These are phyloP conservation scores for Grammomys dolichurus DNA, from an alignment of 2,113 vertebrate species.

Conservation along the genomic window DNA sequence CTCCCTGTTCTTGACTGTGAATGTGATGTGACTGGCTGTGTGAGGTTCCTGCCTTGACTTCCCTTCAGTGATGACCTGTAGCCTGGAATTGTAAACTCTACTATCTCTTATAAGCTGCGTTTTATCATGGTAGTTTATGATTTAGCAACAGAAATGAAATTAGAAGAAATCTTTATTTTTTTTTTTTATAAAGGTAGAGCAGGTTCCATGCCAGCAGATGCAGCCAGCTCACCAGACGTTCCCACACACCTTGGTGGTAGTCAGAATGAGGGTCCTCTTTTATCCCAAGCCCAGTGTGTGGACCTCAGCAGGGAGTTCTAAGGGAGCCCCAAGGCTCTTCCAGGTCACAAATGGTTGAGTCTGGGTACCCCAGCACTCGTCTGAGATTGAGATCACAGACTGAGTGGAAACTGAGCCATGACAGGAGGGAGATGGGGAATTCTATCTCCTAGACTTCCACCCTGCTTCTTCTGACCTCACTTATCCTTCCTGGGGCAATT, in stretches of 20 bases:
- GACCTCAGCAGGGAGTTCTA: neutral
- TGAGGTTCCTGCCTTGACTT: neutral
- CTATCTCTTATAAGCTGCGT: neutral
- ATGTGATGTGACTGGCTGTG: neutral
- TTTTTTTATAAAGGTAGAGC: neutral
- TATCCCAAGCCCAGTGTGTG: neutral
- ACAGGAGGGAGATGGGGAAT: neutral
- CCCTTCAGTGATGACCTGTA: neutral
- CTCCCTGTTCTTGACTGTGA: neutral
- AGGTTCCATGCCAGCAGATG: rapidly evolving
- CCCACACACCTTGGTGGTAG: neutral
- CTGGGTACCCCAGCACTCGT: neutral
- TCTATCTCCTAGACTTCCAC: neutral
- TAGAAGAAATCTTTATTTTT: neutral
- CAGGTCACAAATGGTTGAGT: neutral
- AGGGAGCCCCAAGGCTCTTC: constrained; percentile 39
- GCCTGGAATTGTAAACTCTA: neutral
- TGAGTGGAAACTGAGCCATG: rapidly evolving
- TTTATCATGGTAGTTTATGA: no score
- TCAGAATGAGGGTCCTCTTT: neutral
- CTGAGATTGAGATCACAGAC: neutral
- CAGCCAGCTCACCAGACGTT: neutral
- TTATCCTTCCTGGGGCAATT: neutral
- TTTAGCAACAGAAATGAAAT: neutral
- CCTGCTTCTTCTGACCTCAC: neutral